phyloP scores from a whole-genome alignment of 2,113 vertebrate species.

The Urocynchramus pylzowi region DNA sequence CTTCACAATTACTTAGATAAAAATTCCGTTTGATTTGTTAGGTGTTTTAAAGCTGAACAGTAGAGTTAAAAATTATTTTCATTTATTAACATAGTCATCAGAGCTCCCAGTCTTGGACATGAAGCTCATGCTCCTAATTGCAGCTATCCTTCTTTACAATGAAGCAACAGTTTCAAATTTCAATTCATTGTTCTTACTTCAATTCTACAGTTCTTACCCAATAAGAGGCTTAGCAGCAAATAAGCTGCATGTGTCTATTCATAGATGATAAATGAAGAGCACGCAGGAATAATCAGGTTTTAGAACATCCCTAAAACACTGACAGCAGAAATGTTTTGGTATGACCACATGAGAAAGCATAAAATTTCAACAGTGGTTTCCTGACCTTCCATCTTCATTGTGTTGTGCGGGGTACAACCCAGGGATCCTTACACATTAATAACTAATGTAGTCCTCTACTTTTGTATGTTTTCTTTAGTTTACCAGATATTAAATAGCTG shows the following conservation, averaged over 20 bases:
- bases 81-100: neutral
- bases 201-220: neutral
- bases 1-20: neutral
- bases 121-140: neutral
- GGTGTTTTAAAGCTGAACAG: neutral
- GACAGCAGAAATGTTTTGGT: neutral
- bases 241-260: neutral
- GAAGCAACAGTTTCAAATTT: neutral
- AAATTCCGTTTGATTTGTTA: constrained; percentile 16
- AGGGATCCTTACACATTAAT: neutral
- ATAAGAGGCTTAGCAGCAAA: neutral
- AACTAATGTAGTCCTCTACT: neutral
- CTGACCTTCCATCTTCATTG: neutral
- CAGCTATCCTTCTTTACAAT: neutral
- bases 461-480: neutral
- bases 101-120: neutral
- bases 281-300: neutral
- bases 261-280: neutral
- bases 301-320: neutral
- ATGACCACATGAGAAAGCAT: neutral
- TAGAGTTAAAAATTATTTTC: neutral
- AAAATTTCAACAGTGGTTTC: neutral
- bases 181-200: neutral
- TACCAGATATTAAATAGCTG: neutral
- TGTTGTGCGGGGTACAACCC: neutral